phyloP scores from a whole-genome alignment of 2,113 vertebrate species.

The Microtus pennsylvanicus region DNA sequence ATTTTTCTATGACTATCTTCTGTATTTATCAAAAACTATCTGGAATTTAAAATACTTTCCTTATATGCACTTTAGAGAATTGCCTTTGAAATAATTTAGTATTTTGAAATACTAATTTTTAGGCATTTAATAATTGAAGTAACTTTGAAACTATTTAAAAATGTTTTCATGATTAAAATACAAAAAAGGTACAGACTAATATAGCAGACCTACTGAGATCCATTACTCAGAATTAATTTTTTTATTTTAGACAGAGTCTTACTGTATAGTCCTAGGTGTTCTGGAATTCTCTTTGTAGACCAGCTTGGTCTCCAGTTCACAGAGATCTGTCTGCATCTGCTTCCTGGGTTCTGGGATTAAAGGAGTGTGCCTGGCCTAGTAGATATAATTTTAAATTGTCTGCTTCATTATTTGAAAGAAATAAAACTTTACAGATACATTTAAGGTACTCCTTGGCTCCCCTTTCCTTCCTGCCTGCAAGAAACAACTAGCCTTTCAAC shows the following conservation, averaged over 20 bases:
- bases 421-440: slow-evolving; percentile 6
- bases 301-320: background rate
- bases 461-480: background rate
- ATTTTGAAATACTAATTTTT: slow-evolving; percentile 27
- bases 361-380: background rate
- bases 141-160: slow-evolving; percentile 36
- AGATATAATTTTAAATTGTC: background rate
- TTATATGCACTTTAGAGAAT: slow-evolving; percentile 32
- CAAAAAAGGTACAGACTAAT: background rate
- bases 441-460: background rate
- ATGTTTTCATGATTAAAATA: slow-evolving; percentile 45
- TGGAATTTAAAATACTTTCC: slow-evolving; percentile 53
- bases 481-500: background rate
- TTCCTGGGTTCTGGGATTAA: background rate
- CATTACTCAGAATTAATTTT: slow-evolving; percentile 31
- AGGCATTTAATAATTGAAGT: slow-evolving; percentile 44
- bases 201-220: background rate
- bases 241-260: background rate
- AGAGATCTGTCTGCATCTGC: background rate
- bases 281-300: background rate
- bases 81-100: slow-evolving; percentile 58
- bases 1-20: slow-evolving; percentile 47
- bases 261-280: background rate
- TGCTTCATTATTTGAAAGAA: slow-evolving; percentile 57
- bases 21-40: slow-evolving; percentile 51